A percentile compares a stretch with the other conserved stretches of the same genome.
These are phyloP conservation scores for Scleropages formosus DNA, from an alignment of 2,797 vertebrate species.

Conservation along the genomic window DNA sequence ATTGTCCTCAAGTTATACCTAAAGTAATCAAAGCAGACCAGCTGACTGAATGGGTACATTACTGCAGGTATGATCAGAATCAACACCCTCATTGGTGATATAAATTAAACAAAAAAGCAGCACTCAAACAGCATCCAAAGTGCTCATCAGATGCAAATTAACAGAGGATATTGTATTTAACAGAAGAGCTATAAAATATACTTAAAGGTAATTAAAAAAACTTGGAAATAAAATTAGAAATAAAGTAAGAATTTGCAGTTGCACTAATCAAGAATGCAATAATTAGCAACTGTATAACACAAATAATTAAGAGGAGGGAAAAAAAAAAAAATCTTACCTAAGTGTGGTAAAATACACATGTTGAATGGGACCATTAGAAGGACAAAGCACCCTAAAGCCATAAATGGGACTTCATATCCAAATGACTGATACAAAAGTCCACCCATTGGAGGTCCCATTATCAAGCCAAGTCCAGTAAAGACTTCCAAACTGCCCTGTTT, in stretches of 20 bases:
- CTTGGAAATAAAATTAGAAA: background rate
- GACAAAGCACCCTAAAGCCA: slow-evolving; percentile 80
- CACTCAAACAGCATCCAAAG: background rate
- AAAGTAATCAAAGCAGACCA: too few species aligned
- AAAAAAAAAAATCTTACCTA: slow-evolving; percentile 67
- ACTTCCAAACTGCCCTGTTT: slow-evolving; percentile 87
- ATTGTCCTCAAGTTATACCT: too few species aligned
- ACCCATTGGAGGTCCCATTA: slow-evolving; percentile 88
- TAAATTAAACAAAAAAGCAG: too few species aligned
- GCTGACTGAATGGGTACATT: too few species aligned
- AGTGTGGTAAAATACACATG: slow-evolving; percentile 79
- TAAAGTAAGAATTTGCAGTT: background rate
- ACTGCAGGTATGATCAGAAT: too few species aligned
- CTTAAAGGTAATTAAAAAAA: background rate
- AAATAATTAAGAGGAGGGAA: background rate
- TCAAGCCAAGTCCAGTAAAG: slow-evolving; percentile 86
- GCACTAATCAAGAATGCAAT: background rate
- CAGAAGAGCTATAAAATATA: too few species aligned
- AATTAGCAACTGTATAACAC: background rate
- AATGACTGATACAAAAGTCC: slow-evolving; percentile 89
- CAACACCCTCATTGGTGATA: too few species aligned
- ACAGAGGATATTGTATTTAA: too few species aligned
- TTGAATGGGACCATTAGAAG: slow-evolving; percentile 86
- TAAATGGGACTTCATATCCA: slow-evolving; percentile 88
- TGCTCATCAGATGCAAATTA: too few species aligned